phyloP scores from a whole-genome alignment of 2,888 invertebrate species.

The Xiphydria camelus region DNA sequence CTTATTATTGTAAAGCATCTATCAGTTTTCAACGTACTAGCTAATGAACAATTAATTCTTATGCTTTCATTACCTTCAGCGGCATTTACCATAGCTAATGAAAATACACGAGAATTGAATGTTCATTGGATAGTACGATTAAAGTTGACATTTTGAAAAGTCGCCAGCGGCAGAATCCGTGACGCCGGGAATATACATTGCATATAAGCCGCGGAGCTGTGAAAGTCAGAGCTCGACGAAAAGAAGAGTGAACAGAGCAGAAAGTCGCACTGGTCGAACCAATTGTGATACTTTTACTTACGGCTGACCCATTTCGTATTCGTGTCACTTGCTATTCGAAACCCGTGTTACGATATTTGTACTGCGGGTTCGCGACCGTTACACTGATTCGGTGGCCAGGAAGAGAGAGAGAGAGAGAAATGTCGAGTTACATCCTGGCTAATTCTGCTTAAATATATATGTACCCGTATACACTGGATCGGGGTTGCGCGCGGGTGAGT shows the following conservation, averaged over 20 bases:
- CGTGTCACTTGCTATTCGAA: constrained; percentile 28
- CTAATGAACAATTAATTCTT: no score
- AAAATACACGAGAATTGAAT: no score
- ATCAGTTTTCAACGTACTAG: no score
- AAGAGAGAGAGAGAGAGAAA: no score
- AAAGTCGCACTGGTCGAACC: constrained; percentile 9
- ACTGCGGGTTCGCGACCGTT: no score
- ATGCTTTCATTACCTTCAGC: no score
- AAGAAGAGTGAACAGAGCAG: constrained; percentile 4
- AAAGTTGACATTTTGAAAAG: no score
- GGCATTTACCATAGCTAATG: no score
- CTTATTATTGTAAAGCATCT: no score
- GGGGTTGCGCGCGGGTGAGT: constrained; percentile 4
- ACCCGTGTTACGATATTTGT: constrained; percentile 22
- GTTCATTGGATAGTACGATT: no score
- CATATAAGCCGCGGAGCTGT: background rate
- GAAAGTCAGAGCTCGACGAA: background rate
- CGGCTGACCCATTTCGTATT: constrained; percentile 38
- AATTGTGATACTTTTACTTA: constrained; percentile 32
- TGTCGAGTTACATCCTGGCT: constrained; percentile 34
- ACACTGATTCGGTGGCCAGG: no score
- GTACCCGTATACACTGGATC: constrained; percentile 9
- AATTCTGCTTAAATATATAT: constrained; percentile 34
- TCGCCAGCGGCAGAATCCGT: background rate
- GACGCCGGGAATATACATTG: no score